Base-by-base conservation (phyloP, 2,113 vertebrate species). In the Candoia aspera region DNA sequence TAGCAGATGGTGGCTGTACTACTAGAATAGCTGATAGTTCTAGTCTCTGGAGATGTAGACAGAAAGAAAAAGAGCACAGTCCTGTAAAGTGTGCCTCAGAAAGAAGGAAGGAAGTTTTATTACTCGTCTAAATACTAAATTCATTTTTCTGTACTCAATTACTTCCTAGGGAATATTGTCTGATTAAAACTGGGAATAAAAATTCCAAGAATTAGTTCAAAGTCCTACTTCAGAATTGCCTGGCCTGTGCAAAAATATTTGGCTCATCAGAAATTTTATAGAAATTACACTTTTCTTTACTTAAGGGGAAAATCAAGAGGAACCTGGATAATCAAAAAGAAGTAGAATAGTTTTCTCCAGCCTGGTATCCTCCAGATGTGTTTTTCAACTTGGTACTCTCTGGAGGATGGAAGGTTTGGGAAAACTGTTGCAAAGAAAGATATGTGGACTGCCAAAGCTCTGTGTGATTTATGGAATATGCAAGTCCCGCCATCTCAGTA, bases 21-120 rank as follows among this genome's bases (percentile, higher is more conserved):
- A 93, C 42, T 89, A 88, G 95, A 96, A 95, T 91, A 95, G 90
- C 53, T 29, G 90, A 86, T 2, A 1, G 89, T 8, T 86, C 49
- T 84, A 57, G 85, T 46, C 93, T 91, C 2, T 0, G 59, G 94
- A 96, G 94, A 93, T 0, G 0, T 84, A 90, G 92, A 90, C 94
- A 89, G 84, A 91, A 60, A 0, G 12, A 90, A 91, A 92, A 85
- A 93, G 2, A 90, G 62, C 6, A n/a, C 91, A 85, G 91, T 95
- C 85, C 0, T 73, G 62, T 8, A 46, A 89, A 93, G 64, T 23
- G 94, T 96, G 90, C 84, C 83, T 93, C 17, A 94, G 92, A 95
- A 91, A 49, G 94, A 96, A 96, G 95, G 96, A 96, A 96, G 96
- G 95, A 96, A 96, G 95, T 95, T 96, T 96, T 95, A 95, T 96